A percentile compares a stretch with the other conserved stretches of the same genome.
Conservation (phyloP, 2,113 vertebrate genomes). For the Apodemus sylvaticus region DNA sequence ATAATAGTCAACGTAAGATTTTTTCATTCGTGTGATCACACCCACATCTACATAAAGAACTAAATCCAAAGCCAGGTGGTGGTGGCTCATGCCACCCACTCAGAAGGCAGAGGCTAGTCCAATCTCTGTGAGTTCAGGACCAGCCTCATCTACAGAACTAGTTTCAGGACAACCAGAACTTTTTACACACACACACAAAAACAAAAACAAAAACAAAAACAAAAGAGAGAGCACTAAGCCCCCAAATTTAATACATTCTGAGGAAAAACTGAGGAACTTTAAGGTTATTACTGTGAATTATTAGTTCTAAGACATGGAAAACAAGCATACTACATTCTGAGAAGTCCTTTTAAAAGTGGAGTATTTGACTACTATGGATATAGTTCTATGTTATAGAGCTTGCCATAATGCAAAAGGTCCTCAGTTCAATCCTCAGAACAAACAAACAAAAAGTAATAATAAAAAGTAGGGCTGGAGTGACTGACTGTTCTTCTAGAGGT, state of each 20-base stretch:
- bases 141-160: too few species aligned
- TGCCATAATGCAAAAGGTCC: background rate
- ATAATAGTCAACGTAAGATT: background rate
- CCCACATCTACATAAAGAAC: slow-evolving; percentile 25
- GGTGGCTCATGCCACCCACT: background rate
- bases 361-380: background rate
- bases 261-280: slow-evolving; percentile 23
- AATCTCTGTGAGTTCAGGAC: background rate
- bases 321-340: background rate
- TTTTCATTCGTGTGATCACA: slow-evolving; percentile 43
- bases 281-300: slow-evolving; percentile 42
- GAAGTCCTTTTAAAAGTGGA: slow-evolving; percentile 32
- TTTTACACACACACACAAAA: background rate
- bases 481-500: too few species aligned
- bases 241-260: slow-evolving; percentile 11
- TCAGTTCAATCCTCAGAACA: background rate
- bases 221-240: background rate
- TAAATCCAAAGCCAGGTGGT: background rate
- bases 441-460: background rate
- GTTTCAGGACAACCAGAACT: too few species aligned
- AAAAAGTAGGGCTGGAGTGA: too few species aligned
- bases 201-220: background rate
- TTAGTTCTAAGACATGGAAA: slow-evolving; percentile 23
- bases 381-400: background rate
- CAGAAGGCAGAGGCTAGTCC: background rate